These are phyloP conservation scores for Microchrysa polita DNA, from an alignment of 2,888 invertebrate genomes.

Conservation along the genomic window DNA sequence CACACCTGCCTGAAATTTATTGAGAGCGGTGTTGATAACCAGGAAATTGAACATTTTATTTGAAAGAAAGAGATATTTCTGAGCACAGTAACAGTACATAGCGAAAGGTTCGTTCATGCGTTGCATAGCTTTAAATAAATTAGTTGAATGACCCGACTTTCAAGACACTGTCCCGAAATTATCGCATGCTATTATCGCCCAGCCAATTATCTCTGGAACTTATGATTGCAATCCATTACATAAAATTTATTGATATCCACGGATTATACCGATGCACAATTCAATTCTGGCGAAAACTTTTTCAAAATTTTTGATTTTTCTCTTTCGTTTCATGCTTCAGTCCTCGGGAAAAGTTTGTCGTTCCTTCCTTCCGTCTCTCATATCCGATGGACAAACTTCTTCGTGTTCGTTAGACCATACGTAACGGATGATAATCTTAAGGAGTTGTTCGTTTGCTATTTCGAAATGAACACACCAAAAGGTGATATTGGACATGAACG, in stretches of 20 bases:
- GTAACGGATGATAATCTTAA: conserved; percentile 24
- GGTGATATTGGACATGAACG: conserved; percentile 8
- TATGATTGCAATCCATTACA: neutral
- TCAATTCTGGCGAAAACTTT: conserved; percentile 8
- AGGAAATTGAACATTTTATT: conserved; percentile 41
- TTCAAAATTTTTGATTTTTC: conserved; percentile 15
- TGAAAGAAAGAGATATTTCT: neutral
- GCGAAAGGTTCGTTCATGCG: too few relatives aligned
- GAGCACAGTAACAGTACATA: too few relatives aligned
- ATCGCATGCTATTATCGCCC: neutral
- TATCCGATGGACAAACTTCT: neutral
- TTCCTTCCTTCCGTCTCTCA: neutral
- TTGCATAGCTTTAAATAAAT: too few relatives aligned
- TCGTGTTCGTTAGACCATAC: neutral
- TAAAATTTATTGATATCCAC: neutral
- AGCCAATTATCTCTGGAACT: neutral
- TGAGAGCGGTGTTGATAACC: conserved; percentile 34
- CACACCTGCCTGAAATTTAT: conserved; percentile 43
- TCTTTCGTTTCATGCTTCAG: neutral
- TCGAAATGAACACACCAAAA: conserved; percentile 7
- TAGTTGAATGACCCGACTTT: too few relatives aligned
- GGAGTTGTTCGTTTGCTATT: neutral
- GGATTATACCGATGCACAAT: neutral
- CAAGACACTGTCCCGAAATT: neutral
- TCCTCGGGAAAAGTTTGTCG: too few relatives aligned